Evolutionary conservation across 2,113 vertebrate genomes (phyloP).

Genomic region (Corythaixoides concolor): DNA sequence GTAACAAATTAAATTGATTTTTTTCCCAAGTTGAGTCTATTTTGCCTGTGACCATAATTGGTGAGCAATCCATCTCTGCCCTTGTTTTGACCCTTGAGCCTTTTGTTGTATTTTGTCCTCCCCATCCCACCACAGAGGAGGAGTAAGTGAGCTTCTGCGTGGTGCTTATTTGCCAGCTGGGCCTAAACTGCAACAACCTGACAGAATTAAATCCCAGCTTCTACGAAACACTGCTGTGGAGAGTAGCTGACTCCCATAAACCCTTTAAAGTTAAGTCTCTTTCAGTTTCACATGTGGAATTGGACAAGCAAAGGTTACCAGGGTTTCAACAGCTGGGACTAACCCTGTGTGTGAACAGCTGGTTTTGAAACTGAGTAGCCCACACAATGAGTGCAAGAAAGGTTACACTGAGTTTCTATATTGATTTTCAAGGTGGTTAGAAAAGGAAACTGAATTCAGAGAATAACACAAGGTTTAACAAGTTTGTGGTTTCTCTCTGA

Average conservation of each 20-base stretch:
- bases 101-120: too few relatives aligned
- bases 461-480: background rate
- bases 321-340: slow-evolving; percentile 30
- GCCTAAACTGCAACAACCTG: background rate
- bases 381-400: background rate
- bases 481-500: background rate
- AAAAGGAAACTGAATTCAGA: background rate
- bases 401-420: background rate
- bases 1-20: too few relatives aligned
- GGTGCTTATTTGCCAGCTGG: too few relatives aligned
- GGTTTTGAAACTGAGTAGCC: slow-evolving; percentile 28
- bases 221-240: background rate
- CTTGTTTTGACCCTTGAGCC: too few relatives aligned
- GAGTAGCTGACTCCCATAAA: background rate
- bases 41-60: too few relatives aligned
- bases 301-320: background rate
- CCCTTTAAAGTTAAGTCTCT: background rate
- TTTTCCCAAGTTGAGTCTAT: too few relatives aligned
- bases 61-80: too few relatives aligned
- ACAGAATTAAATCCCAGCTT: background rate
- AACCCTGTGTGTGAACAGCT: slow-evolving; percentile 25
- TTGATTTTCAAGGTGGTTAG: slow-evolving; percentile 7
- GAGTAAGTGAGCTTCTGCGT: too few relatives aligned
- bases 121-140: too few relatives aligned
- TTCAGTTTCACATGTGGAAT: background rate